These are phyloP conservation scores for Chlorops oryzae DNA, from an alignment of 1,140 invertebrate species.

Conservation along the genomic window DNA sequence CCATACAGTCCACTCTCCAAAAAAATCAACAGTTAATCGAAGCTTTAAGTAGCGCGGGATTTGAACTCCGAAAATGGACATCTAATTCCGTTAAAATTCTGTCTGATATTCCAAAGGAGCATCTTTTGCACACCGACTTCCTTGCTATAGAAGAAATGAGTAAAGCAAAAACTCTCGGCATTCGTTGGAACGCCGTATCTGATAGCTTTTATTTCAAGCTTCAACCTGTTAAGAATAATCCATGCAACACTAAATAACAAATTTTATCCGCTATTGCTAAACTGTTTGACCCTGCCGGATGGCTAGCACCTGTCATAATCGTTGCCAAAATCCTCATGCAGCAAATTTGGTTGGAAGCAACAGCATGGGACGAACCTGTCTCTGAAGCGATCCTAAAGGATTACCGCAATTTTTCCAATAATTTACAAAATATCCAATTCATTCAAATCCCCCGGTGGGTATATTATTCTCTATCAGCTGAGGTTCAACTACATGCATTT, in stretches of 20 bases:
- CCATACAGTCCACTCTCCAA: neutral
- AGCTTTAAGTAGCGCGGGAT: neutral
- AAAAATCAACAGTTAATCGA: neutral
- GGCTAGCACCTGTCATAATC: conserved; percentile 42
- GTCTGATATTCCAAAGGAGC: neutral
- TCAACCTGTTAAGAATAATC: neutral
- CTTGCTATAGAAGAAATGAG: conserved; percentile 2
- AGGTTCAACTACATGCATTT: conserved; percentile 27
- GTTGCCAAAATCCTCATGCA: conserved; percentile 49
- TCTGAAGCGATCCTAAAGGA: conserved; percentile 11
- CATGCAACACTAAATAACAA: conserved; percentile 4
- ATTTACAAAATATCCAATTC: conserved; percentile 4
- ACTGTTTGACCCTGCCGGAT: conserved; percentile 46
- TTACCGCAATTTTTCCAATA: conserved; percentile 11
- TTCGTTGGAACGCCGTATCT: conserved; percentile 3
- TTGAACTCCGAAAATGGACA: conserved; percentile 8
- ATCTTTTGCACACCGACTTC: conserved; percentile 1
- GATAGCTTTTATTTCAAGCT: conserved; percentile 12
- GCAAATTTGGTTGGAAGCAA: conserved; percentile 36
- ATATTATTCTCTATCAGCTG: conserved; percentile 19
- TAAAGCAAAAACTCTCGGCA: conserved; percentile 1
- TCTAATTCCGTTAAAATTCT: neutral
- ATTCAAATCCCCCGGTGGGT: conserved; percentile 13
- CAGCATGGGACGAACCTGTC: conserved; percentile 43
- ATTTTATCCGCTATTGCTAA: conserved; percentile 2